A percentile compares a stretch with the other conserved stretches of the same genome.
Evolutionary conservation across 2,113 vertebrate genomes (phyloP).

Genomic region (Sakesphorus luctuosus): DNA sequence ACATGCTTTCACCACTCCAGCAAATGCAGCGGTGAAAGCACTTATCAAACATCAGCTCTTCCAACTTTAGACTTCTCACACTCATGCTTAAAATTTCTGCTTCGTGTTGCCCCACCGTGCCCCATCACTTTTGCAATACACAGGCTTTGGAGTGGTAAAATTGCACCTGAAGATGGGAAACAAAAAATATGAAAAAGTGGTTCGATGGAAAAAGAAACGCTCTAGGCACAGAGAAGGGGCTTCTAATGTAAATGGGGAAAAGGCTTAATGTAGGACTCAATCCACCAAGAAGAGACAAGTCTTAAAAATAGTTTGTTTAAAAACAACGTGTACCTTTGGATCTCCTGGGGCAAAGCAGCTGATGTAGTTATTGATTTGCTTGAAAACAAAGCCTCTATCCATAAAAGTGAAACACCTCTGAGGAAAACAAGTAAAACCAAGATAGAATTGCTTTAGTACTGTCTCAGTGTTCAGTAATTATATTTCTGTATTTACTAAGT

Average conservation of each 20-base stretch:
- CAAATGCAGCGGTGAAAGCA: background rate
- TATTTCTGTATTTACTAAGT: background rate
- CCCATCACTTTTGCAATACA: background rate
- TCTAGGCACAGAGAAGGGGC: background rate
- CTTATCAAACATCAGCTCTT: background rate
- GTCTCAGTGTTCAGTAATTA: background rate
- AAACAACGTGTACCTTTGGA: constrained; percentile 83
- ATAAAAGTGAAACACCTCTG: constrained; percentile 98
- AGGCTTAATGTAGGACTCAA: background rate
- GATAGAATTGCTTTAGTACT: background rate
- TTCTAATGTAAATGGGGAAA: background rate
- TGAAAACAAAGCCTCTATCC: constrained; percentile 97
- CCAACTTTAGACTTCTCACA: background rate
- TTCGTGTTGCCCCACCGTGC: background rate
- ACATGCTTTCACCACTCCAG: background rate
- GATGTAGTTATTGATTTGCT: constrained; percentile 98
- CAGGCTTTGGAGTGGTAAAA: background rate
- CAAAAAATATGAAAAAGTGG: background rate
- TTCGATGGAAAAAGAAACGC: background rate
- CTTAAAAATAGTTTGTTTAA: background rate
- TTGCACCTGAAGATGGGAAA: background rate
- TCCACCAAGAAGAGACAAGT: background rate
- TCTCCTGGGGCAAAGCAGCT: constrained; percentile 95
- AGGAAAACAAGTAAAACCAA: constrained; percentile 26
- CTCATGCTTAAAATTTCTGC: background rate